A percentile compares a stretch with the other conserved stretches of the same genome.
Conservation (phyloP, 2,113 vertebrate genomes). For the Gobio gobio region DNA sequence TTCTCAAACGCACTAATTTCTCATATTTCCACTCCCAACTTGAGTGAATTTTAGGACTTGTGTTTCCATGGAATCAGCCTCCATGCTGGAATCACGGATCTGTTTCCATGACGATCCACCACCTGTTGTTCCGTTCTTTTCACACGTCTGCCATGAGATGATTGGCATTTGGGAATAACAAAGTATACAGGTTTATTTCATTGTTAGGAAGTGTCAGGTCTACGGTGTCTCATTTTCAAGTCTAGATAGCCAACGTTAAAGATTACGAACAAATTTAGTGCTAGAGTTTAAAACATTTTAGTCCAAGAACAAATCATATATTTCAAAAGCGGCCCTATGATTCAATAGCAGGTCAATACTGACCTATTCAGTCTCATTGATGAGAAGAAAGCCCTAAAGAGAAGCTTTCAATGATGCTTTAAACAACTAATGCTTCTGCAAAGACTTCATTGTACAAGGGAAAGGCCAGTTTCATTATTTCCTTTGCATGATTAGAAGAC, state of each 20-base stretch:
- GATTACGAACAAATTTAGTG: neutral
- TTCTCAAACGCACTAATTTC: conserved; percentile 29
- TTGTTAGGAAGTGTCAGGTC: conserved; percentile 36
- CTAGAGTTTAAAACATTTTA: neutral
- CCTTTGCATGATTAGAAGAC: neutral
- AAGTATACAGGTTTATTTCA: conserved; percentile 69
- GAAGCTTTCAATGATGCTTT: neutral
- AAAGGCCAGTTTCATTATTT: neutral
- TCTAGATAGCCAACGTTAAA: neutral
- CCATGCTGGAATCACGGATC: conserved; percentile 60
- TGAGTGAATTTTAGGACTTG: conserved; percentile 37
- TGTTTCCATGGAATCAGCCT: conserved; percentile 67
- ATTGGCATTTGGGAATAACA: conserved; percentile 60
- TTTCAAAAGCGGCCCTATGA: neutral
- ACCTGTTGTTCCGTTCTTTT: conserved; percentile 75
- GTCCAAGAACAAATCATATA: neutral
- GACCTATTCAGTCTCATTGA: neutral
- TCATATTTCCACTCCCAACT: conserved; percentile 21
- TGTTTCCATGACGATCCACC: conserved; percentile 65
- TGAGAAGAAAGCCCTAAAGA: neutral
- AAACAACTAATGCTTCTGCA: neutral
- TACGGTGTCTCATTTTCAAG: conserved; percentile 1
- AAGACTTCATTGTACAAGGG: neutral
- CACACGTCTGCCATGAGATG: conserved; percentile 68
- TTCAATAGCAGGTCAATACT: neutral